These are phyloP conservation scores for Ennomos quercinarius DNA, from an alignment of 2,888 invertebrate genomes.

Conservation along the genomic window DNA sequence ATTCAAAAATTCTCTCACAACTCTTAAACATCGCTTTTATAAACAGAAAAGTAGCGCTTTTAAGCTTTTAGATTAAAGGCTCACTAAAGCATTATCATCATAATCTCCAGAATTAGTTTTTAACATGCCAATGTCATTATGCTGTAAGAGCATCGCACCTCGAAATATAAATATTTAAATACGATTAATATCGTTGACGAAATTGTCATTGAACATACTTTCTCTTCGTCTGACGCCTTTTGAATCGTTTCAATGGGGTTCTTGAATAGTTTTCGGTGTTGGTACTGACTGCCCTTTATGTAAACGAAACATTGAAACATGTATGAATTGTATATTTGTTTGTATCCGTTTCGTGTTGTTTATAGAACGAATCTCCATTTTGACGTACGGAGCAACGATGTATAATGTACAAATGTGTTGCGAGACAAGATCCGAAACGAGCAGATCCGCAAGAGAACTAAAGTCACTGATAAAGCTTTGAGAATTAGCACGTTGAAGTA, in stretches of 20 bases:
- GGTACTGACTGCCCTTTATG: slow-evolving; percentile 28
- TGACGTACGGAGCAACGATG: background rate
- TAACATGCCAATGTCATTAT: slow-evolving; percentile 37
- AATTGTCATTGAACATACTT: slow-evolving; percentile 61
- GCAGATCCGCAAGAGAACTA: no score
- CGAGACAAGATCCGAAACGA: no score
- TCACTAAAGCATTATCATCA: slow-evolving; percentile 33
- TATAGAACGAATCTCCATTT: slow-evolving; percentile 16
- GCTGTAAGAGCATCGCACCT: slow-evolving; percentile 44
- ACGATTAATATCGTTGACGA: slow-evolving; percentile 47
- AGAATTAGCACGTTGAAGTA: no score
- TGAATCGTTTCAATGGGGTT: slow-evolving; percentile 52
- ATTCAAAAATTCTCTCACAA: no score
- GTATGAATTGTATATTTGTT: slow-evolving; percentile 2
- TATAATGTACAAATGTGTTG: background rate
- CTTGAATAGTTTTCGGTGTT: slow-evolving; percentile 46
- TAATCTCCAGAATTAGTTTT: slow-evolving; percentile 36
- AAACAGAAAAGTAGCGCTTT: slow-evolving; percentile 1
- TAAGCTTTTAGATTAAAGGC: slow-evolving; percentile 26
- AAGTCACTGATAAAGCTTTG: no score
- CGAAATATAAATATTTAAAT: slow-evolving; percentile 56
- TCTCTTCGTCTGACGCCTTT: slow-evolving; percentile 57
- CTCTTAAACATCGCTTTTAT: no score
- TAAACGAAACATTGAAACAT: slow-evolving; percentile 22
- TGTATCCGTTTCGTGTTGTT: slow-evolving; percentile 17